Evolutionary conservation across 2,113 vertebrate species (phyloP), one percentile per base, ranked within the genome.

Genomic region (Myotis brandtii): DNA sequence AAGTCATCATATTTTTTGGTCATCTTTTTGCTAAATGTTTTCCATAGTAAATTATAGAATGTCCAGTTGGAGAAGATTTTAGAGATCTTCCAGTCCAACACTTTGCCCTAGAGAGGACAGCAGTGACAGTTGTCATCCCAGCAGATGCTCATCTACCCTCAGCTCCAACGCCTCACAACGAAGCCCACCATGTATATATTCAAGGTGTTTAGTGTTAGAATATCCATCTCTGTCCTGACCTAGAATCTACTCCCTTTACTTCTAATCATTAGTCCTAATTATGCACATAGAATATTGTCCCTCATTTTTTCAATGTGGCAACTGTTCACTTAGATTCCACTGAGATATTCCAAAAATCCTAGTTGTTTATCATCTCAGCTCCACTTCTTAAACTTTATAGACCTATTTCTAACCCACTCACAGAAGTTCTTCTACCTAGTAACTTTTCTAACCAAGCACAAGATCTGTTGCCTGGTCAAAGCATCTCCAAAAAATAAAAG

Each of bases 41-140:
- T 80, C 11, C 30, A 14, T 69, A 23, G 21, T 16, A 92, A 94
- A 75, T 84, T 46, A 80, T 52, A 56, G 54, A 86, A 48, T 84
- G 30, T 89, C 75, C 46, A 92, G 34, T 70, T 83, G 54, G n/a
- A 92, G 25, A 86, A 48, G 37, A 67, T 86, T 80, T 96, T 86
- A 69, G 20, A 12, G 14, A 86, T 79, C 18, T 83, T 93, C n/a
- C 89, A 46, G 48, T 73, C 40, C 62, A 91, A 72, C 54, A 52
- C 75, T 95, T 32, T 92, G 30, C 54, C 59, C 46, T 46, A 62
- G 46, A 86, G 69, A 95, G 37, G 27, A 52, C 43, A 50, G 66
- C 46, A 48, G 23, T 48, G 30, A 46, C 46, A 37, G 10, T 52
- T 89, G 88, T 32, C 54, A 30, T 81, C 27, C 34, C 48, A 56